Percentiles rank a stretch among this genome's conserved stretches.
These are phyloP conservation scores for Siderastrea siderea DNA, from an alignment of 92 coral and sea anemone species.

Conservation along the genomic window DNA sequence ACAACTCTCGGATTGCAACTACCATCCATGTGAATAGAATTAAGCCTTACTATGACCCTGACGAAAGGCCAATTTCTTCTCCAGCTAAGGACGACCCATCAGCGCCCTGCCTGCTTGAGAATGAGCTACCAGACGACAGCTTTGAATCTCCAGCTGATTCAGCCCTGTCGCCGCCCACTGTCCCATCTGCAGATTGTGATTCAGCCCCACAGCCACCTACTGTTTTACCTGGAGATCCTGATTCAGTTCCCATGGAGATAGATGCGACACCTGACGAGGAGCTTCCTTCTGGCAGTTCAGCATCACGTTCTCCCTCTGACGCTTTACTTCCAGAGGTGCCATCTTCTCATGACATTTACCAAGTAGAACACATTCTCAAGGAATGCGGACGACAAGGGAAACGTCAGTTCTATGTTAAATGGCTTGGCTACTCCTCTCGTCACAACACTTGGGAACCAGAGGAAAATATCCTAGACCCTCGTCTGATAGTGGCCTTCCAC, in stretches of 20 bases:
- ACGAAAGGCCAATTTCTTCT: neutral
- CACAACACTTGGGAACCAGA: conserved; percentile 56
- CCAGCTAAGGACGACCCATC: neutral
- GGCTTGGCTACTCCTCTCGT: conserved; percentile 2
- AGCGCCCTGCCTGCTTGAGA: neutral
- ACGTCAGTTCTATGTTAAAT: conserved; percentile 34
- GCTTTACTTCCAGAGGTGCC: neutral
- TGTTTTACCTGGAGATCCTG: neutral
- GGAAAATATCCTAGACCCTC: conserved; percentile 34
- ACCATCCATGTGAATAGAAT: neutral
- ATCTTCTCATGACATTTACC: neutral
- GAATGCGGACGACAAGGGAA: neutral
- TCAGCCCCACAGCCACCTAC: neutral
- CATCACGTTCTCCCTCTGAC: no score
- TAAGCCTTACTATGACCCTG: conserved; percentile 3
- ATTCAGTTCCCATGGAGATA: neutral
- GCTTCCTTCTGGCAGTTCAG: no score
- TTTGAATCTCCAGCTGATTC: neutral
- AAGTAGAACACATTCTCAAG: conserved; percentile 16
- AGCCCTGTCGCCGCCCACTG: neutral
- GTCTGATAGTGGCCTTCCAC: conserved; percentile 17
- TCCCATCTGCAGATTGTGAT: neutral
- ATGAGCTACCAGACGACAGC: conserved; percentile 33
- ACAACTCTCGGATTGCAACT: neutral
- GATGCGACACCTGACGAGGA: neutral